phyloP scores from a whole-genome alignment of 2,113 vertebrate genomes.

The Tylochromis polylepis region DNA sequence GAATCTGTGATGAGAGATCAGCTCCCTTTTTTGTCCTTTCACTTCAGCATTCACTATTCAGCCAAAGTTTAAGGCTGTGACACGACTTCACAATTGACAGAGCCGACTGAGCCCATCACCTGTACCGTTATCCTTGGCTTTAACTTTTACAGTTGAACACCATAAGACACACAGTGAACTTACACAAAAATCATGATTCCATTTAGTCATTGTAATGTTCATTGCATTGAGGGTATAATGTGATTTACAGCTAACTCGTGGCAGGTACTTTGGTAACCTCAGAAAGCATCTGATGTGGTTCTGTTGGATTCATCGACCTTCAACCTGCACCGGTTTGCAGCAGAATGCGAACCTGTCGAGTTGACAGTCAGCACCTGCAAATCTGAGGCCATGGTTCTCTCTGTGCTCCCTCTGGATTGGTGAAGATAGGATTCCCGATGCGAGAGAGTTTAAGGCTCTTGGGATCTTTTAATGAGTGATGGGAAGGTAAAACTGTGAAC shows the following conservation, averaged over 20 bases:
- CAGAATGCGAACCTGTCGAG: not conserved
- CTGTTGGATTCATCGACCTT: not conserved
- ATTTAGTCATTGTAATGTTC: not conserved
- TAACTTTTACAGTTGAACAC: not conserved
- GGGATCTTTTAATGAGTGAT: not conserved
- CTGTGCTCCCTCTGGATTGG: accelerated
- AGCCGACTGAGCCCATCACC: conserved; percentile 2
- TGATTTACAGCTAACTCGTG: not conserved
- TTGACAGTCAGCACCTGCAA: not conserved
- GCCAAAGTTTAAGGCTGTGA: not conserved
- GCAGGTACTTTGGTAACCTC: not conserved
- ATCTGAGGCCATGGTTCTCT: not conserved
- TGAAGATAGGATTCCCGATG: not conserved
- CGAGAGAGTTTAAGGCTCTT: not conserved
- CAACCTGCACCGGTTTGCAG: not conserved
- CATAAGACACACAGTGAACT: not conserved
- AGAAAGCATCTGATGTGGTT: not conserved
- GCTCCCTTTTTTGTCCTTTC: conserved; percentile 7
- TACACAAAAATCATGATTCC: accelerated
- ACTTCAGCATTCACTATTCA: conserved; percentile 5
- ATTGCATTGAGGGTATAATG: not conserved
- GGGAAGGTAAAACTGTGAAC: not conserved
- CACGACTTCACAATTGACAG: not conserved
- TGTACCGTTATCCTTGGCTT: not conserved
- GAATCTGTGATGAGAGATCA: conserved; percentile 21